Base-by-base conservation (phyloP, 2,797 vertebrate species). In the Chaetodon trifasciatus region DNA sequence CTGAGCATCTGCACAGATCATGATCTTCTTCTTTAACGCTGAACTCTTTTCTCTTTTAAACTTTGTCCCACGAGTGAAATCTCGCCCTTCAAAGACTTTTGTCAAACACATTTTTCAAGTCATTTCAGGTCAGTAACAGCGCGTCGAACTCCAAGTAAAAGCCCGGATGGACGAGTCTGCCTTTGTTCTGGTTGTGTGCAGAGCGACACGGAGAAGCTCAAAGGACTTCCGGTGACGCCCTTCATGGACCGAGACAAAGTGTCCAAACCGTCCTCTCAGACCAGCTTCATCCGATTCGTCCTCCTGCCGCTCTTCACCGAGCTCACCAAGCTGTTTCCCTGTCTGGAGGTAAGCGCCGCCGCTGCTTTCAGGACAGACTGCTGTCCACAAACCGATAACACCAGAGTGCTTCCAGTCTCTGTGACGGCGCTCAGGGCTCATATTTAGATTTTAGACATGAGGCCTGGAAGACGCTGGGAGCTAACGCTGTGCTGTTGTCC, bases 231-330 rank as follows among this genome's bases (percentile, higher is more conserved):
- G 0, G 97, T 98, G 71, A 96, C 97, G 2, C 96, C 97, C 0
- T 99, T 99, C 92, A 99, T 98, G 97, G 97, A 99, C 87, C 92
- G 97, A 0, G 97, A 99, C 79, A 98, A 97, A 92, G 97, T 98
- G 65, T 98, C 97, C 85, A 98, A 97, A 56, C 96, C 97, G 0
- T 97, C 97, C 0, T 97, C 97, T 7, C 97, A 98, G 78, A 98
- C 97, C 0, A 96, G 94, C 11, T 98, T 96, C 89, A 96, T 96
- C 86, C 89, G 93, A 1, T 96, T 95, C 1, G 94, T 96, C 8
- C 93, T 96, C 17, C 89, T 96, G 61, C 95, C 95, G 35, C 91
- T 93, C 19, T 91, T 92, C 87, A 81, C 17, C 0, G 92, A 91
- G 71, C 83, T 93, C 75, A 88, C 82, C 71, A 90, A 89, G 61